These are phyloP conservation scores for Lordiphosa collinella DNA, from an alignment of 1,140 invertebrate genomes.

Conservation along the genomic window DNA sequence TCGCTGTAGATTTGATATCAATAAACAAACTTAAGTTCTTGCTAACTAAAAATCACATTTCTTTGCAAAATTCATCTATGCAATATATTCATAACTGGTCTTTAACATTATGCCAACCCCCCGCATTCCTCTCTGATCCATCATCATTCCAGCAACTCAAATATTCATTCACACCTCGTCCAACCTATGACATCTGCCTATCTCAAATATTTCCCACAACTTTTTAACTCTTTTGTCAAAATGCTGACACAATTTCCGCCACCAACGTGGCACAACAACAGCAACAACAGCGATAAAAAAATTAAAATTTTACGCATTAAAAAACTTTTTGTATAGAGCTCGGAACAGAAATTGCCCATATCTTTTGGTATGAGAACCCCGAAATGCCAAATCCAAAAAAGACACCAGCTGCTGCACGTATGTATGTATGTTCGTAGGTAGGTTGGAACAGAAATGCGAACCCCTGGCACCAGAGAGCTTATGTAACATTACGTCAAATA, in stretches of 20 bases:
- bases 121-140: too few relatives aligned
- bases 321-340: constrained; percentile 50
- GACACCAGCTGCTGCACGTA: constrained; percentile 64
- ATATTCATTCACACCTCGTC: too few relatives aligned
- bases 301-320: constrained; percentile 77
- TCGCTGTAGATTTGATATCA: too few relatives aligned
- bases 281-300: constrained; percentile 31
- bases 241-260: constrained; percentile 62
- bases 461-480: constrained; percentile 43
- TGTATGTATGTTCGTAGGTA: constrained; percentile 31
- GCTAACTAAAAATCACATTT: too few relatives aligned
- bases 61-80: too few relatives aligned
- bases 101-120: too few relatives aligned
- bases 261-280: constrained; percentile 39
- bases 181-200: constrained; percentile 32
- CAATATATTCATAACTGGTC: too few relatives aligned
- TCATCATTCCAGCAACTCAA: too few relatives aligned
- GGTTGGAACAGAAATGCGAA: constrained; percentile 66
- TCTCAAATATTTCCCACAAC: constrained; percentile 53
- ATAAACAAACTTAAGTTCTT: too few relatives aligned
- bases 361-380: constrained; percentile 41
- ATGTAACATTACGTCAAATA: constrained; percentile 78
- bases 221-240: constrained; percentile 75
- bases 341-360: constrained; percentile 64
- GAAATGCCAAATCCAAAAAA: constrained; percentile 32